A percentile compares a stretch with the other conserved stretches of the same genome.
phyloP scores from a whole-genome alignment of 2,113 vertebrate species.

The Corythornis cristatus region DNA sequence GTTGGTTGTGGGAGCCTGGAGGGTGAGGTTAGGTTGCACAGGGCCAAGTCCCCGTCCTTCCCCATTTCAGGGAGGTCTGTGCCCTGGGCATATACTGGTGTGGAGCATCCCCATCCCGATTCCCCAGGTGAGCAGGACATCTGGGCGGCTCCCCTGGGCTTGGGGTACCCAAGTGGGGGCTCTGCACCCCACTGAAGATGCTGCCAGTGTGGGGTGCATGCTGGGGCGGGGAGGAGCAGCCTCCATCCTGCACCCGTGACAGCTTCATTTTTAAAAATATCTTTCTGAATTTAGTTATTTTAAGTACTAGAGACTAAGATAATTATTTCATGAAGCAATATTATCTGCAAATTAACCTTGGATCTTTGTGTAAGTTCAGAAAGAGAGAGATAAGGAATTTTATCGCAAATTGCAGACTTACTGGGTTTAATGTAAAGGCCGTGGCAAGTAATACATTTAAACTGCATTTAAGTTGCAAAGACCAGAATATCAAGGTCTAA shows the following conservation, averaged over 20 bases:
- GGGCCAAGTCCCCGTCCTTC: background rate
- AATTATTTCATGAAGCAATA: constrained; percentile 69
- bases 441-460: constrained; percentile 76
- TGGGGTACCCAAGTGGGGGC: background rate
- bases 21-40: background rate
- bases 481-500: constrained; percentile 60
- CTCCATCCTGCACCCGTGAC: background rate
- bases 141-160: rapidly evolving
- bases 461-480: constrained; percentile 74
- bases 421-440: constrained; percentile 63
- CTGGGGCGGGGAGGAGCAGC: background rate
- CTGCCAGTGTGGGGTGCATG: background rate
- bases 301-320: constrained; percentile 45
- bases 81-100: rapidly evolving
- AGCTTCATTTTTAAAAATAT: background rate
- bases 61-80: rapidly evolving
- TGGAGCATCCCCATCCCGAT: background rate
- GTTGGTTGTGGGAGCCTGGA: background rate
- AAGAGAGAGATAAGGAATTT: constrained; percentile 63
- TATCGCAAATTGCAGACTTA: constrained; percentile 67
- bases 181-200: background rate
- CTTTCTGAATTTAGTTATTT: constrained; percentile 38
- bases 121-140: rapidly evolving
- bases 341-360: constrained; percentile 67
- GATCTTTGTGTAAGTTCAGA: constrained; percentile 50